Conservation (phyloP, 2,797 vertebrate genomes). For the Lacerta bilineata region DNA sequence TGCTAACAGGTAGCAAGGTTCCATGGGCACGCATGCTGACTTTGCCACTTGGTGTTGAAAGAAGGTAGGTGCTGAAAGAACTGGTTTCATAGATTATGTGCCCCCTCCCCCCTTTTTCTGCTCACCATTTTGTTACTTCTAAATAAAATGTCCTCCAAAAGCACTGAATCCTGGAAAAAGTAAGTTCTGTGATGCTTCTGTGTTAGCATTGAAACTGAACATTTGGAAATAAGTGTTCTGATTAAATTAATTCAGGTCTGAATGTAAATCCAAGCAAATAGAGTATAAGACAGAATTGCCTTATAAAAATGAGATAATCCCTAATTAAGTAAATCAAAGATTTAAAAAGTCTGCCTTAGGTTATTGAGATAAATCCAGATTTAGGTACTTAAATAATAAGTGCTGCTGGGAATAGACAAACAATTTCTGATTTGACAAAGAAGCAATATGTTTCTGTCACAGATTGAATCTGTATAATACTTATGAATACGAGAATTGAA, state of each 20-base stretch:
- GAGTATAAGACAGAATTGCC: not conserved
- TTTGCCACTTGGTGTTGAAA: constrained; percentile 16
- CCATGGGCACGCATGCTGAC: not conserved
- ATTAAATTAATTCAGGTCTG: constrained; percentile 14
- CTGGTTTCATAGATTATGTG: not conserved
- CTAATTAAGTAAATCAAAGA: constrained; percentile 2
- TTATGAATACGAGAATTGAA: not conserved
- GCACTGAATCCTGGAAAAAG: not conserved
- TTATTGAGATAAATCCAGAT: constrained; percentile 19
- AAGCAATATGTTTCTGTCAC: not conserved
- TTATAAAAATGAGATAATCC: not conserved
- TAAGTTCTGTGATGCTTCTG: not conserved
- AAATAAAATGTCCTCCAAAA: constrained; percentile 1
- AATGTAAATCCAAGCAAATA: constrained; percentile 13
- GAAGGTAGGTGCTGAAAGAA: not conserved
- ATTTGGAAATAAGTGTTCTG: constrained; percentile 11
- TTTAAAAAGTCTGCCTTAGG: constrained; percentile 7
- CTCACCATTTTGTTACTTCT: not conserved
- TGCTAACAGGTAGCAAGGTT: not conserved
- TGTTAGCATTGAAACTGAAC: not conserved
- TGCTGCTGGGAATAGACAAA: not conserved
- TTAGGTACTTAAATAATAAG: constrained; percentile 25
- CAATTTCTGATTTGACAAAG: constrained; percentile 6
- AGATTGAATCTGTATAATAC: not conserved
- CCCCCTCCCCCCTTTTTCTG: not conserved